Base-by-base conservation (phyloP, 2,797 vertebrate genomes). In the Catharus ustulatus region DNA sequence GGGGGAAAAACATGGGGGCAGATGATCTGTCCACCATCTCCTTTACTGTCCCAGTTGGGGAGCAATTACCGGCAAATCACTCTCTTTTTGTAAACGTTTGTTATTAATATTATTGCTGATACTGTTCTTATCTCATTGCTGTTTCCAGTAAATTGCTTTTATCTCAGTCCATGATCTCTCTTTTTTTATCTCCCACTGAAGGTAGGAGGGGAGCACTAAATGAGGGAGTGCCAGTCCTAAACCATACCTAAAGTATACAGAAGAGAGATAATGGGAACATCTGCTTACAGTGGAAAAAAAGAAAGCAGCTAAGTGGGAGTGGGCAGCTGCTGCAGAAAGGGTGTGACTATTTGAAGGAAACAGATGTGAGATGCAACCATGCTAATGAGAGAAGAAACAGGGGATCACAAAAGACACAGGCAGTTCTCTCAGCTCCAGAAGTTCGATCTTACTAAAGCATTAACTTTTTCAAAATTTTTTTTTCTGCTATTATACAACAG, bases 201-300 rank as follows among this genome's bases (percentile, higher is more conserved):
- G 29, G 21, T 3, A 1, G 3, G 34, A 59, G 16, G 8, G 9
- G 8, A 6, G 2, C 21, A 58, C 20, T 45, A 63, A 76, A 45
- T 11, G 4, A 71, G 12, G 8, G 8, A 57, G 14, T 30, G 10
- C 3, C 0, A 0, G n/a, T 63, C 29, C 51, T 63, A 45, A 76
- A 63, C 32, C 32, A 49, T 5, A 5, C 62, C 15, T 9, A 72
- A 84, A 74, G 17, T 10, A 82, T 14, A 73, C 2, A 69, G 12
- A 78, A 69, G 8, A 62, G 2, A 78, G 27, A 93, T 90, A 75
- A 15, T 7, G 6, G 15, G 21, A 94, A 78, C 22, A 57, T 36
- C 18, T 62, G 27, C 42, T 68, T 72, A 66, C 8, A 55, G 8
- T 23, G 40, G 22, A 36, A 78, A 63, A 83, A 64, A 43, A 75